phyloP scores from a whole-genome alignment of 1,140 invertebrate genomes.

The Macrostomum lignano region DNA sequence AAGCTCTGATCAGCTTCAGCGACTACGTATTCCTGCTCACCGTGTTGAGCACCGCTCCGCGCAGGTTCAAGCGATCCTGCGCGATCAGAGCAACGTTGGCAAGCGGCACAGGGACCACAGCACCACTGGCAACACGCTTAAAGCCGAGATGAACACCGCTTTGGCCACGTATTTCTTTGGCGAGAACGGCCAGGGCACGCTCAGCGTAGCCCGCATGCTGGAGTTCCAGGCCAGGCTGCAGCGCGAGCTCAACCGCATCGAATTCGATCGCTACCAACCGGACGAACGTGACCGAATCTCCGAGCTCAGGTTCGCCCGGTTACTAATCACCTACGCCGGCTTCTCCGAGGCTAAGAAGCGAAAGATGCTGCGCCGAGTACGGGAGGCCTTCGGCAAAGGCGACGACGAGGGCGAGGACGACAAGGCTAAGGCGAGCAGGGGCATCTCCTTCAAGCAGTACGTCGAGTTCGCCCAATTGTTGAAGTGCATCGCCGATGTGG shows the following conservation, averaged over 20 bases:
- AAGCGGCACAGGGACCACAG: slow-evolving; percentile 72
- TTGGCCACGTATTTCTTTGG: slow-evolving; percentile 75
- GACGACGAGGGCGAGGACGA: slow-evolving; percentile 9
- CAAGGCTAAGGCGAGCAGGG: slow-evolving; percentile 12
- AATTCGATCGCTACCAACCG: slow-evolving; percentile 21
- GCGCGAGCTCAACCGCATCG: slow-evolving; percentile 41
- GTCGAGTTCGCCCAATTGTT: slow-evolving; percentile 30
- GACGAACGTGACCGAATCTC: slow-evolving; percentile 43
- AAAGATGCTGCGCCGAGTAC: slow-evolving; percentile 70
- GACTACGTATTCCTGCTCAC: slow-evolving; percentile 95
- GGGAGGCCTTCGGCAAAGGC: slow-evolving; percentile 39
- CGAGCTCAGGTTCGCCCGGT: slow-evolving; percentile 72
- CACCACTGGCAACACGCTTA: slow-evolving; percentile 63
- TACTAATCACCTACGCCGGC: slow-evolving; percentile 76
- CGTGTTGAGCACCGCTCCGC: slow-evolving; percentile 87
- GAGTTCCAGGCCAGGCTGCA: slow-evolving; percentile 69
- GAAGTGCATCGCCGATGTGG: slow-evolving; percentile 75
- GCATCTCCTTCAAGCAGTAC: slow-evolving; percentile 29
- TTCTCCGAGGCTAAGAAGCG: slow-evolving; percentile 69
- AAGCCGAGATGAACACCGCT: slow-evolving; percentile 56
- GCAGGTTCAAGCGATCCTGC: slow-evolving; percentile 41
- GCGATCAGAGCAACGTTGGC: slow-evolving; percentile 77
- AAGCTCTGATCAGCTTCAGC: slow-evolving; percentile 82
- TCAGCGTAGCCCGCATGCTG: slow-evolving; percentile 68
- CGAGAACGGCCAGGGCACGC: slow-evolving; percentile 46